Conservation (phyloP, 2,888 invertebrate genomes). For the Dinocampus coccinellae region DNA sequence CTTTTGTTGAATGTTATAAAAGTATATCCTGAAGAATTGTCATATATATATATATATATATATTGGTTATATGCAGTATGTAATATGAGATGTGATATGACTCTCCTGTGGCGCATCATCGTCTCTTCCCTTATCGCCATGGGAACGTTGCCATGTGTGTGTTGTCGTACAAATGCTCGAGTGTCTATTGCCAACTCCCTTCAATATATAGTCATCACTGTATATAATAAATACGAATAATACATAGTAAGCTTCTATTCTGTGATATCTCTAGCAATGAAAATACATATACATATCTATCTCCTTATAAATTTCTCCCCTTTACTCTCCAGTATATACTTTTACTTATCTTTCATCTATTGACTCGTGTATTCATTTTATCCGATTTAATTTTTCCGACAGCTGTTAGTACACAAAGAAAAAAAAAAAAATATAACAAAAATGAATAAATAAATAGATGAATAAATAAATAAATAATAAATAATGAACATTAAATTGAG, state of each 20-base stretch:
- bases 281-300: not conserved
- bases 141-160: constrained; percentile 28
- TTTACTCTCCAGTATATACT: constrained; percentile 27
- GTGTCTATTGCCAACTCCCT: constrained; percentile 3
- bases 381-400: not conserved
- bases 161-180: not conserved
- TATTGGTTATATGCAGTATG: not conserved
- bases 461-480: too few relatives aligned
- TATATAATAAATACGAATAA: constrained; percentile 42
- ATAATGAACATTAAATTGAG: too few relatives aligned
- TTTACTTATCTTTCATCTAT: not conserved
- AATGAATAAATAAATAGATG: too few relatives aligned
- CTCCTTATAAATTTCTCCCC: constrained; percentile 35
- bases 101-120: not conserved
- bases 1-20: not conserved
- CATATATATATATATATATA: not conserved
- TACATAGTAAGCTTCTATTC: constrained; percentile 48
- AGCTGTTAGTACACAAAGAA: not conserved
- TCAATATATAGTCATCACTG: not conserved
- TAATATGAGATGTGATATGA: not conserved
- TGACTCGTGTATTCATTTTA: not conserved
- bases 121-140: constrained; percentile 10
- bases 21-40: not conserved
- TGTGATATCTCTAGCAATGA: not conserved
- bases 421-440: not conserved